Base-by-base conservation (phyloP, 2,888 invertebrate species). In the Agriopis leucophaearia region DNA sequence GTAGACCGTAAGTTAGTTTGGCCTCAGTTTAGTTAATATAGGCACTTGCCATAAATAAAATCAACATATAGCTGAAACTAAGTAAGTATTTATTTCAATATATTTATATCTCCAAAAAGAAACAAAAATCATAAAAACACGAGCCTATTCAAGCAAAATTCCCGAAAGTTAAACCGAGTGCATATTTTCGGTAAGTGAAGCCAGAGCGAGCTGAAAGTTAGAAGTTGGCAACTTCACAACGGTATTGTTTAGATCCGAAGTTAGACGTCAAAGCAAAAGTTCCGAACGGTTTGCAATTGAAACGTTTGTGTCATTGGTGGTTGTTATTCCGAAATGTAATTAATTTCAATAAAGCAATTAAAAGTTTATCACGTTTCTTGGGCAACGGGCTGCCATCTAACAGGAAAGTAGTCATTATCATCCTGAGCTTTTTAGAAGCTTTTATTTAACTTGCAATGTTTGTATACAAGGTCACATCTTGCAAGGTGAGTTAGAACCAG, bases 211-310 rank as follows among this genome's bases (percentile, higher is more conserved):
- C 42, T n/a, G 47, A 63, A 67, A 62, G 69, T 66, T 64, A 71
- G 45, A 45, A 45, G 63, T 64, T 62, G 45, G 36, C n/a, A 70
- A 66, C 66, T 70, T 64, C 64, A 52, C 64, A 74, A 76, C 82
- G 70, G 59, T 64, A 87, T 89, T 89, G 88, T 88, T 88, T 84
- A 80, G 80, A 83, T 81, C 80, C 76, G 73, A 80, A 82, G 82
- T 79, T 68, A 60, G 50, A 76, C 80, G 82, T 87, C 89, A 90
- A 91, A 91, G 88, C 81, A 77, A 87, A 91, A 91, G 83, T 91
- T 91, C 82, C 75, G 81, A 88, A 82, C 79, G 83, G 84, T 83
- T 83, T 70, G 81, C 81, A 78, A 86, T 85, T 85, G 82, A 82
- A 85, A 76, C 81, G 81, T 84, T 87, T 87, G 81, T 83, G 76